These are phyloP conservation scores for Channa argus DNA, from an alignment of 2,113 vertebrate species.

Conservation along the genomic window DNA sequence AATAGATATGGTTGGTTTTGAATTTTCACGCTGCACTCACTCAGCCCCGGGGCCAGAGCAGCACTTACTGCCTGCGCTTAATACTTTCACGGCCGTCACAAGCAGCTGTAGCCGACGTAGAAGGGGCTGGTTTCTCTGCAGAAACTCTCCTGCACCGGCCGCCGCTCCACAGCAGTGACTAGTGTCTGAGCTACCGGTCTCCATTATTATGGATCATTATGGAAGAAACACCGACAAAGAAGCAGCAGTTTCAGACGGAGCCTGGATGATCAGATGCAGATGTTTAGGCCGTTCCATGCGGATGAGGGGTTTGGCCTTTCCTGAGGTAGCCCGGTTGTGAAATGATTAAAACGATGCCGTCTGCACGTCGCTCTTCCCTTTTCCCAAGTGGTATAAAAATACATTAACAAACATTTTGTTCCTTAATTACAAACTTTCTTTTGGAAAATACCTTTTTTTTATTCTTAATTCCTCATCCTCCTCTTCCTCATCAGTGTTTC, in stretches of 20 bases:
- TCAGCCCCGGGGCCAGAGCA: slow-evolving; percentile 21
- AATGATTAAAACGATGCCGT: slow-evolving; percentile 68
- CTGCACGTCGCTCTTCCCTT: slow-evolving; percentile 63
- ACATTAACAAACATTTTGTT: slow-evolving; percentile 78
- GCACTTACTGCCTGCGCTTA: slow-evolving; percentile 23
- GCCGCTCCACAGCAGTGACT: slow-evolving; percentile 22
- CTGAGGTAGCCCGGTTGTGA: slow-evolving; percentile 85
- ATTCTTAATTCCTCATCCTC: background rate
- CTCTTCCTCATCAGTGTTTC: slow-evolving; percentile 31
- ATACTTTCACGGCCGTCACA: slow-evolving; percentile 67
- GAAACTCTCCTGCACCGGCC: background rate
- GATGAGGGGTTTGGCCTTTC: slow-evolving; percentile 58
- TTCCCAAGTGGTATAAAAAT: slow-evolving; percentile 86
- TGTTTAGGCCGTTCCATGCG: slow-evolving; percentile 42
- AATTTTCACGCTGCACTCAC: slow-evolving; percentile 62
- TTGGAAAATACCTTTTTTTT: slow-evolving; percentile 79
- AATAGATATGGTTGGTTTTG: slow-evolving; percentile 40
- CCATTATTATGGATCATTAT: slow-evolving; percentile 7
- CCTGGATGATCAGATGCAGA: slow-evolving; percentile 12
- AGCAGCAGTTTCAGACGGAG: background rate
- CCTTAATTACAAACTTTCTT: slow-evolving; percentile 79
- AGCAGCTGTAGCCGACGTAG: slow-evolving; percentile 12
- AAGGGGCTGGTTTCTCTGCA: background rate
- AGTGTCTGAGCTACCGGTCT: slow-evolving; percentile 82
- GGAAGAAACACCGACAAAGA: slow-evolving; percentile 15